Base-by-base conservation (phyloP, 92 coral and sea anemone genomes). In the Porites evermanni region DNA sequence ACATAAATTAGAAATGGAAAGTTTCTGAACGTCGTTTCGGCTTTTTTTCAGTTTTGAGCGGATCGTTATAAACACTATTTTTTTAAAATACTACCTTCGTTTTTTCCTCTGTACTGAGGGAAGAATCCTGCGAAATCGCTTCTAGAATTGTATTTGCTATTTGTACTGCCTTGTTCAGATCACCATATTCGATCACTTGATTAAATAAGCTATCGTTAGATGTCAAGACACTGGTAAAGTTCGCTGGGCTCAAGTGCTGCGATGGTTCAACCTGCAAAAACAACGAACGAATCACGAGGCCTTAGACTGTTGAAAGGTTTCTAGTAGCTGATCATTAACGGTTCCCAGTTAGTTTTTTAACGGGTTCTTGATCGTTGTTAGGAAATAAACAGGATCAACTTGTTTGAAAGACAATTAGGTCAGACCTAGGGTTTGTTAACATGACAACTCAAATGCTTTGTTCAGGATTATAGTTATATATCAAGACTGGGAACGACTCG, bases 251-350 rank as follows among this genome's bases (percentile, higher is more conserved):
- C 65, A 68, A n/a, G 8, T 17, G 47, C 84, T 10, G 12, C 6
- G 72, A 86, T 17, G 84, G 89, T 23, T 23, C 16, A 53, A 86
- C 84, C 89, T 86, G 29, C 8, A 78, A 69, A 58, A 54, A 8
- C 50, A 29, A 19, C 64, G 20, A 20, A 20, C 47, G 47, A 38
- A 38, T 38, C 47, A 38, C 47, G 47, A 38, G 47, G 47, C 47
- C 47, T 38, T 38, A 38, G 47, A 29, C 32, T 29, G 32, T 38
- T 38, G 6, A 38, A 38, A 38, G 47, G 0, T 38, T 38, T 38
- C 7, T 38, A 38, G 47, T 38, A 2, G 32, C 32, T 38, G 47
- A 38, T 38, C 47, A 38, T 38, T 38, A 38, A 38, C 7, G 47
- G 7, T 38, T 38, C 47, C 47, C 47, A 38, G 7, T 38, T 38